Evolutionary conservation across 1,140 invertebrate genomes (phyloP).

Genomic region (Phortica variegata): DNA sequence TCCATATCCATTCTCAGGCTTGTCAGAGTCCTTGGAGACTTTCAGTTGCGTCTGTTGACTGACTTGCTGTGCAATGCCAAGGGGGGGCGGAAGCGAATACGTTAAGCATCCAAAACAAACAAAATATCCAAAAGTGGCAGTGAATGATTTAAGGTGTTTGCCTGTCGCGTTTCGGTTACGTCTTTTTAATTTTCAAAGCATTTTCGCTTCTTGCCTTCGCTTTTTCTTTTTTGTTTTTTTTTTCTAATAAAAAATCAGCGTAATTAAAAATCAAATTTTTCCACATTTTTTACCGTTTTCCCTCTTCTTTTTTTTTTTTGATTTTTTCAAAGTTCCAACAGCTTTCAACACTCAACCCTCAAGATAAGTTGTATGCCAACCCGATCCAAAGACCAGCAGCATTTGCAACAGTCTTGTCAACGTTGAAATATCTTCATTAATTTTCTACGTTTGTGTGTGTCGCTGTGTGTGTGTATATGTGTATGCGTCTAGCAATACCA

Average conservation of each 20-base stretch:
- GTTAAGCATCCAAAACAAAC: too few species aligned
- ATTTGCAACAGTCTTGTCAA: not conserved
- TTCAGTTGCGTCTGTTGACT: not conserved
- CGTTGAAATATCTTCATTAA: slow-evolving; percentile 51
- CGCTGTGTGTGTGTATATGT: too few species aligned
- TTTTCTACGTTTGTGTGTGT: slow-evolving; percentile 46
- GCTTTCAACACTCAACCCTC: slow-evolving; percentile 1
- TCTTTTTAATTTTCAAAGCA: slow-evolving; percentile 45
- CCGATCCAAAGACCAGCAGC: not conserved
- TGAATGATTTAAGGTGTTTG: slow-evolving; percentile 12
- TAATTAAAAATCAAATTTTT: slow-evolving; percentile 57
- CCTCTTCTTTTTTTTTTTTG: slow-evolving; percentile 34
- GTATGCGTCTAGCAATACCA: slow-evolving; percentile 25
- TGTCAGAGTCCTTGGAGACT: slow-evolving; percentile 11
- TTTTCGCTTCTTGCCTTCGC: slow-evolving; percentile 41
- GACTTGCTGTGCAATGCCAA: too few species aligned
- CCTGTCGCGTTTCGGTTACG: slow-evolving; percentile 19
- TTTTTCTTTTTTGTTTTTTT: slow-evolving; percentile 25
- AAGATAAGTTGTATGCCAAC: too few species aligned
- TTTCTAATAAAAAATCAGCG: slow-evolving; percentile 52
- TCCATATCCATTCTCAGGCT: not conserved
- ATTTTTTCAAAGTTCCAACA: slow-evolving; percentile 1
- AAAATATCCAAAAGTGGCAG: too few species aligned
- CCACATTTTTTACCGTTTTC: too few species aligned
- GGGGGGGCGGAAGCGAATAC: too few species aligned